Base-by-base conservation (phyloP, 2,888 invertebrate species). In the Pseudococcus viburni region DNA sequence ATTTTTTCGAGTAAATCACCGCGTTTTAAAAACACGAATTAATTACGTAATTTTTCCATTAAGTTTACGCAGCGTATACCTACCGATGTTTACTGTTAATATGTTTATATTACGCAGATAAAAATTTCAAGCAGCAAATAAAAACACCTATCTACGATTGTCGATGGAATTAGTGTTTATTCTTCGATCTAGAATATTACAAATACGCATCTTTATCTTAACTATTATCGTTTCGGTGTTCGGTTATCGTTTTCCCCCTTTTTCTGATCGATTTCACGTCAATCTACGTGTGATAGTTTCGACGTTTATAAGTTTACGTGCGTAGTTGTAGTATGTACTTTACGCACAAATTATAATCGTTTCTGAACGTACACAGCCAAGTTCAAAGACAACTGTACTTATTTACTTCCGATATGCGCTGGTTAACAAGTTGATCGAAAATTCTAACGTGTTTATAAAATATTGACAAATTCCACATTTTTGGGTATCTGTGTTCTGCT, bases 121-220 rank as follows among this genome's bases (percentile, higher is more conserved):
- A 64, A 64, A 64, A 64, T 64, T 64, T 64, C 22, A 22, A 64
- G 19, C 19, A 64, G 64, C 64, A 64, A 64, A 64, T 64, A 64
- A 22, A 22, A 22, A 64, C 3, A 33, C 3, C 26, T 22, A 64
- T 15, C 15, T 64, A 64, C 19, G 19, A 64, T 64, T 64, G 64
- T 9, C 12, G 64, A 64, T 64, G 64, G 64, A 11, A 64, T 64
- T 64, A 64, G 64, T 64, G 64, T 64, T 64, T 64, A 64, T 64
- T 64, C 64, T 64, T 22, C 22, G 64, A 19, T 64, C 12, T 46
- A 19, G 22, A 64, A 22, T 64, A 64, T 64, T 22, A 64, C 64
- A 22, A 22, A 64, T 64, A 64, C 64, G 9, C 8, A 11, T 59
- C 19, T 64, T 5, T 19, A 7, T 9, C 12, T 1, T 64, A 19